Percentiles rank a stretch among this genome's conserved stretches.
phyloP scores from a whole-genome alignment of 2,797 vertebrate species.

The Halcyon chelicuti region DNA sequence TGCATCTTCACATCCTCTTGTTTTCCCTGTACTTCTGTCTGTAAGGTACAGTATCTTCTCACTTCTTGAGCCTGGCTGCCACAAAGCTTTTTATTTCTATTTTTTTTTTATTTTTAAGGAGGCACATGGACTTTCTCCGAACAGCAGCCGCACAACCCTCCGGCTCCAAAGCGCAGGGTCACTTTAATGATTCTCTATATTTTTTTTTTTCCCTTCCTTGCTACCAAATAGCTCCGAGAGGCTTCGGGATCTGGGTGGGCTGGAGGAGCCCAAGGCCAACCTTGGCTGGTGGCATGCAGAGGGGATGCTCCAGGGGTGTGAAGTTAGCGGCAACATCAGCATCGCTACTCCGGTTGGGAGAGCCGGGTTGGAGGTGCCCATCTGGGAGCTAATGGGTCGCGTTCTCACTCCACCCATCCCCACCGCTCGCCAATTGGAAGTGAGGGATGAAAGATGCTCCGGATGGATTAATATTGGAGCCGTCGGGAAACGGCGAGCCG shows the following conservation, averaged over 20 bases:
- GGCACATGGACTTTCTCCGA: not conserved
- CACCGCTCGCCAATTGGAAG: slow-evolving; percentile 69
- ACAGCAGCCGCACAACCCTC: not conserved
- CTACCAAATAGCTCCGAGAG: not conserved
- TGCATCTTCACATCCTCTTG: not conserved
- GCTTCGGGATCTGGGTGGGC: not conserved
- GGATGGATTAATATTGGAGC: slow-evolving; percentile 59
- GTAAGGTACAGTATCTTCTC: slow-evolving; percentile 28
- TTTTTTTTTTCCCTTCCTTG: not conserved
- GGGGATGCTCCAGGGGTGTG: not conserved
- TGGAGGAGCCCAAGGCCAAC: not conserved
- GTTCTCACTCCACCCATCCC: slow-evolving; percentile 59
- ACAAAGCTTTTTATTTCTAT: not conserved
- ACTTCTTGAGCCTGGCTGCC: not conserved
- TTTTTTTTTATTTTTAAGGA: slow-evolving; percentile 46
- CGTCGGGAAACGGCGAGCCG: slow-evolving; percentile 2
- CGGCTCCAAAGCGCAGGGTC: not conserved
- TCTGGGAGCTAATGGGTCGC: slow-evolving; percentile 55
- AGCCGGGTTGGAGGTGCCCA: not conserved
- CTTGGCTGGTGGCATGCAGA: not conserved
- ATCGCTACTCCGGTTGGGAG: not conserved
- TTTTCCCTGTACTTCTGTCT: not conserved
- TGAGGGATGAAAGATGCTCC: slow-evolving; percentile 61
- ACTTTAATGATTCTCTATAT: slow-evolving; percentile 31
- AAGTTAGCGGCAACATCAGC: not conserved